Evolutionary conservation across 2,797 vertebrate genomes (phyloP).

Genomic region (Enteromius trimaculatus): DNA sequence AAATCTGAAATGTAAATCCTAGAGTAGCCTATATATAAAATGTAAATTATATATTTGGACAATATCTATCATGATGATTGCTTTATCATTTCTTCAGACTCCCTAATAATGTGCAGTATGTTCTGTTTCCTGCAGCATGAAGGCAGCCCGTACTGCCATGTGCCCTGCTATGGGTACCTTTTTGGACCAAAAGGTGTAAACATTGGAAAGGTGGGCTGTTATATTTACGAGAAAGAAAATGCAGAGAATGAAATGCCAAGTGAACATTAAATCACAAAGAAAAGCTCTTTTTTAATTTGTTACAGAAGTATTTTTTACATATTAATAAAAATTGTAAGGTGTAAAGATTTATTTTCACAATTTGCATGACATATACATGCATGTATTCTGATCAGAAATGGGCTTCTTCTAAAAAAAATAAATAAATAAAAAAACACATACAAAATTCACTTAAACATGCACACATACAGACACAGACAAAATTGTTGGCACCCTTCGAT

Average conservation of each 20-base stretch:
- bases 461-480: background rate
- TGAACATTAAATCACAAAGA: conserved; percentile 48
- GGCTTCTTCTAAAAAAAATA: background rate
- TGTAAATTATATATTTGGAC: background rate
- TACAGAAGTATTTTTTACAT: background rate
- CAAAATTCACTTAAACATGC: background rate
- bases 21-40: background rate
- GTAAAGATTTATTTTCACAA: background rate
- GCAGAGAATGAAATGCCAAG: conserved; percentile 57
- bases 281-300: conserved; percentile 24
- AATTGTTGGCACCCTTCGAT: too few species aligned
- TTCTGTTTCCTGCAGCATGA: conserved; percentile 69
- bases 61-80: background rate
- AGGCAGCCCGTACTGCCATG: conserved; percentile 75
- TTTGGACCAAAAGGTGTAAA: conserved; percentile 81
- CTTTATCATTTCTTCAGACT: background rate
- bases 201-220: conserved; percentile 78
- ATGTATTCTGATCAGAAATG: background rate
- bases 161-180: conserved; percentile 80
- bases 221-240: conserved; percentile 71
- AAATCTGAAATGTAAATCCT: background rate
- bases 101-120: background rate
- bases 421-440: background rate
- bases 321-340: background rate
- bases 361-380: background rate